Evolutionary conservation across 1,140 invertebrate genomes (phyloP).

Genomic region (Harpegnathos saltator): DNA sequence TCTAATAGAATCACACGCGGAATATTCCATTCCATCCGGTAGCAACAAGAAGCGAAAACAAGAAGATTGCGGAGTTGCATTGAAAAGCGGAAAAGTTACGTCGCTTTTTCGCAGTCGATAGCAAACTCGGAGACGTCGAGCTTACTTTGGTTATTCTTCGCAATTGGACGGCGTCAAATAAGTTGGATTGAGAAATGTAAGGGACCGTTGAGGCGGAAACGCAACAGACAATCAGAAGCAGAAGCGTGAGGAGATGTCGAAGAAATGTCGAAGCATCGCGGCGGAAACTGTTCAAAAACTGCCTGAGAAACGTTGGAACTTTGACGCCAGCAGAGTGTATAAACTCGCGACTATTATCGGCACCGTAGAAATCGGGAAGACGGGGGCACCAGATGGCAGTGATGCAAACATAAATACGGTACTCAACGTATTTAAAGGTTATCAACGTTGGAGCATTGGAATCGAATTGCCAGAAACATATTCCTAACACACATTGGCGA

Average conservation of each 20-base stretch:
- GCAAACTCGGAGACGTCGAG: slow-evolving; percentile 11
- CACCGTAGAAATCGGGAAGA: slow-evolving; percentile 11
- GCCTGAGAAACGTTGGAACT: slow-evolving; percentile 41
- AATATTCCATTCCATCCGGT: slow-evolving; percentile 21
- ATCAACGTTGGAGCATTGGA: slow-evolving; percentile 23
- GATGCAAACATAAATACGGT: slow-evolving; percentile 49
- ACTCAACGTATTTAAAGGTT: slow-evolving; percentile 19
- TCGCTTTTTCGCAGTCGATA: slow-evolving; percentile 27
- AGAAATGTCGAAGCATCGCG: slow-evolving; percentile 36
- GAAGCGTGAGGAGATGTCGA: slow-evolving; percentile 40
- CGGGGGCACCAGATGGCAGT: neutral
- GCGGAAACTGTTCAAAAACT: slow-evolving; percentile 45
- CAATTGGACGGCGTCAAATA: slow-evolving; percentile 57
- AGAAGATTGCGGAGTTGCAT: neutral
- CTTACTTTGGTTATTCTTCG: slow-evolving; percentile 45
- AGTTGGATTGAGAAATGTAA: slow-evolving; percentile 51
- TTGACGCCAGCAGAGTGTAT: slow-evolving; percentile 52
- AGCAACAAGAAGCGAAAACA: neutral
- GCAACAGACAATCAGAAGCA: slow-evolving; percentile 54
- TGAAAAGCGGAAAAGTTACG: slow-evolving; percentile 53
- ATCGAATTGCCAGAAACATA: slow-evolving; percentile 4
- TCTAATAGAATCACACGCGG: neutral
- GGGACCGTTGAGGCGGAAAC: slow-evolving; percentile 35
- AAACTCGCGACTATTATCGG: slow-evolving; percentile 55
- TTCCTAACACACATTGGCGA: too few species aligned